These are phyloP conservation scores for Caenorhabditis sp. DNA, from an alignment of 2,888 invertebrate genomes.

Conservation along the genomic window DNA sequence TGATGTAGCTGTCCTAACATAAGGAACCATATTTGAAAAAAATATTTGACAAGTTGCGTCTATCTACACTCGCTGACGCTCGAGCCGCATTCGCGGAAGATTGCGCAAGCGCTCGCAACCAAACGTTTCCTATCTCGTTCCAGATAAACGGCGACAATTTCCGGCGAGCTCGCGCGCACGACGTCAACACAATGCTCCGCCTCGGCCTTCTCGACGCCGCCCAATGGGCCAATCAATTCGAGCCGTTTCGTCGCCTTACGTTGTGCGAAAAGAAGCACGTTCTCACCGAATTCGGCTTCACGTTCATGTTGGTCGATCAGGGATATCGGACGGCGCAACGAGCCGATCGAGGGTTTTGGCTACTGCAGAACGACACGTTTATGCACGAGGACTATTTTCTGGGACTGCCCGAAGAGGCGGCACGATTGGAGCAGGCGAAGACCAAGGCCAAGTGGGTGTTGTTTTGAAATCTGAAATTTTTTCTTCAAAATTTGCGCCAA, in stretches of 20 bases:
- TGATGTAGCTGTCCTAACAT: no score
- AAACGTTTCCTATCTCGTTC: not conserved
- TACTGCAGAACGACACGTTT: conserved; percentile 50
- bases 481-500: not conserved
- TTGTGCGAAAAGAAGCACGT: conserved; percentile 41
- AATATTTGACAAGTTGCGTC: no score
- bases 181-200: conserved; percentile 54
- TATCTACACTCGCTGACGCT: no score
- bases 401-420: conserved; percentile 44
- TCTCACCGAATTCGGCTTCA: conserved; percentile 50
- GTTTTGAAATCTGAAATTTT: not conserved
- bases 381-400: conserved; percentile 49
- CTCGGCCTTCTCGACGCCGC: conserved; percentile 45
- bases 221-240: conserved; percentile 54
- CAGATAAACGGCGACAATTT: conserved; percentile 31
- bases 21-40: no score
- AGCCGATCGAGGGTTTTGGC: conserved; percentile 41
- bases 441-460: conserved; percentile 48
- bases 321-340: conserved; percentile 43
- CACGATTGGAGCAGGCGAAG: conserved; percentile 21
- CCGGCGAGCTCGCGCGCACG: conserved; percentile 51
- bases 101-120: no score
- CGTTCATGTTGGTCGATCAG: conserved; percentile 57
- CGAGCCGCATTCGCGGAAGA: no score
- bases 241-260: conserved; percentile 28